Base-by-base conservation (phyloP, 2,797 vertebrate species). In the Labroides dimidiatus region DNA sequence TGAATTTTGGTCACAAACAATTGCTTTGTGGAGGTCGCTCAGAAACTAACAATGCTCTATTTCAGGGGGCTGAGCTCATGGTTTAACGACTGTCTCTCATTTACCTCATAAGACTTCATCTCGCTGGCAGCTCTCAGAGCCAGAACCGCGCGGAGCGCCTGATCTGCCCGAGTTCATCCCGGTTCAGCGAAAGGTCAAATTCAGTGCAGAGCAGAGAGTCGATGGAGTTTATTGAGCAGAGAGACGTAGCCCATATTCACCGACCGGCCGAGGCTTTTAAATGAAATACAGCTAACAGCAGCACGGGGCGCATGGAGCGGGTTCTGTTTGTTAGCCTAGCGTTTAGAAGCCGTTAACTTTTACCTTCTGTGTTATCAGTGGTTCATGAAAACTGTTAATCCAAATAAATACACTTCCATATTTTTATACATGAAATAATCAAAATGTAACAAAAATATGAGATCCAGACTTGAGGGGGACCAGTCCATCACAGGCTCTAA, bases 61-160 rank as follows among this genome's bases (percentile, higher is more conserved):
- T 90, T 91, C 77, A 87, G 77, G 82, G 63, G 54, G 76, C 74
- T 86, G 87, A 84, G 84, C 77, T 89, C 84, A 89, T 80, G 81
- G 85, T 89, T 89, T 84, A 86, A 91, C 85, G 80, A 80, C 84
- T 74, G 81, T 85, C 88, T 89, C 73, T 90, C 76, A 88, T 91
- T 91, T 82, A 84, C 69, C 81, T 91, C 88, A 82, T 77, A 81
- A 81, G 78, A 82, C 82, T 84, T 87, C 70, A 91, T 87, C 75
- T 82, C 27, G 45, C n/a, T 70, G 86, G 81, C 84, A 69, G 67
- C 77, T 37, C 55, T 39, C 42, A 8, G 41, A 23, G 83, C 80
- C 80, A 89, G 76, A 89, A 79, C 87, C 81, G 69, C 81, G 80
- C 33, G 19, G 71, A 81, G 69, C 16, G 74, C 65, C 21, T 47